Evolutionary conservation across 2,113 vertebrate genomes (phyloP).

Genomic region (Hippocampus barbouri): DNA sequence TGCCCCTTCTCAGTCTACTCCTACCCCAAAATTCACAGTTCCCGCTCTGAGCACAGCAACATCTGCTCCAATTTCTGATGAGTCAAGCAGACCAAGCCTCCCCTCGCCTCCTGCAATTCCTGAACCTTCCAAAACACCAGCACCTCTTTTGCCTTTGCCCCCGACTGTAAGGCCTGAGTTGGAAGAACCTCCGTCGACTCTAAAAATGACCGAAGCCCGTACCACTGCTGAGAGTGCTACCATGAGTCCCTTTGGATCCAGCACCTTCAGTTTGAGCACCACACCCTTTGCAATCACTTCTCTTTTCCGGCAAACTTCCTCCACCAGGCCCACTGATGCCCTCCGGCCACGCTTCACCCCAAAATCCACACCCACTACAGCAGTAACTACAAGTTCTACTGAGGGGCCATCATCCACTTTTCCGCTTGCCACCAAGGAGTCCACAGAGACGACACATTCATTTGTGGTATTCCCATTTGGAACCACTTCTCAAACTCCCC

Average conservation of each 20-base stretch:
- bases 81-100: not conserved
- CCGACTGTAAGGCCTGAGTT: constrained; percentile 40
- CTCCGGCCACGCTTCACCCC: constrained; percentile 14
- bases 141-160: constrained; percentile 2
- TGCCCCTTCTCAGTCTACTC: constrained; percentile 9
- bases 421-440: not conserved
- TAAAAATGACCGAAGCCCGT: constrained; percentile 33
- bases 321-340: constrained; percentile 18
- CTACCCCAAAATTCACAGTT: constrained; percentile 8
- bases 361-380: constrained; percentile 10
- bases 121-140: constrained; percentile 16
- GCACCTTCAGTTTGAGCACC: constrained; percentile 41
- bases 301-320: constrained; percentile 36
- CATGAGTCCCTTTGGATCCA: constrained; percentile 17
- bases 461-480: constrained; percentile 3
- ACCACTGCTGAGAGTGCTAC: constrained; percentile 7
- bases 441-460: constrained; percentile 38
- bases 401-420: constrained; percentile 18
- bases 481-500: constrained; percentile 34
- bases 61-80: constrained; percentile 4
- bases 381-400: constrained; percentile 17
- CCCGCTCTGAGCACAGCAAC: constrained; percentile 10
- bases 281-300: constrained; percentile 33
- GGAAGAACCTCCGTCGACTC: constrained; percentile 34
- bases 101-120: constrained; percentile 12